phyloP scores from a whole-genome alignment of 2,888 invertebrate genomes.

The Conus canariensis region DNA sequence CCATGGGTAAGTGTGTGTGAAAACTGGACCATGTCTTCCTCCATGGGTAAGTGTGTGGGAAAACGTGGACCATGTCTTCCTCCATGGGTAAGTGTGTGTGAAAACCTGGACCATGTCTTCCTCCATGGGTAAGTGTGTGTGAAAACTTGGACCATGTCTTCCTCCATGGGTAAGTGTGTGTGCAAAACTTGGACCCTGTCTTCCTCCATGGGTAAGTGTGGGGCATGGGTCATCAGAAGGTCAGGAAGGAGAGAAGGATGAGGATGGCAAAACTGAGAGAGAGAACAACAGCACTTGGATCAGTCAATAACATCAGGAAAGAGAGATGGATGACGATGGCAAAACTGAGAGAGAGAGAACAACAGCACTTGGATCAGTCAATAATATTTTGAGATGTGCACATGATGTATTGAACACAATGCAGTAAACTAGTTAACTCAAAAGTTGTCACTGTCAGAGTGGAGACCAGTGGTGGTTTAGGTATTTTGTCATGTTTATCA shows the following conservation, averaged over 20 bases:
- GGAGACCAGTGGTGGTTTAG: no score
- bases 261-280: no score
- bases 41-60: slow-evolving; percentile 68
- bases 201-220: slow-evolving; percentile 48
- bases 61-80: neutral
- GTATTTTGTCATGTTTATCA: no score
- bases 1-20: no score
- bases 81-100: slow-evolving; percentile 56
- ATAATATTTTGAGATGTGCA: no score
- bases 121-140: slow-evolving; percentile 71
- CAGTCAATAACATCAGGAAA: no score
- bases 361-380: no score
- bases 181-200: slow-evolving; percentile 72
- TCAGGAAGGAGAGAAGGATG: neutral
- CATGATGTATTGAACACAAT: no score
- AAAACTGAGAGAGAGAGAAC: no score
- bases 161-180: slow-evolving; percentile 51
- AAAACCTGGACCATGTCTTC: slow-evolving; percentile 75
- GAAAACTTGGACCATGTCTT: neutral
- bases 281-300: no score
- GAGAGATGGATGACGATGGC: neutral
- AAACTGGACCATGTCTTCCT: slow-evolving; percentile 72
- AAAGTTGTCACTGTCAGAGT: neutral
- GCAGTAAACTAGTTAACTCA: no score
- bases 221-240: no score